These are phyloP conservation scores for Micoletzkya japonica DNA, from an alignment of 2,888 invertebrate species.

Conservation along the genomic window DNA sequence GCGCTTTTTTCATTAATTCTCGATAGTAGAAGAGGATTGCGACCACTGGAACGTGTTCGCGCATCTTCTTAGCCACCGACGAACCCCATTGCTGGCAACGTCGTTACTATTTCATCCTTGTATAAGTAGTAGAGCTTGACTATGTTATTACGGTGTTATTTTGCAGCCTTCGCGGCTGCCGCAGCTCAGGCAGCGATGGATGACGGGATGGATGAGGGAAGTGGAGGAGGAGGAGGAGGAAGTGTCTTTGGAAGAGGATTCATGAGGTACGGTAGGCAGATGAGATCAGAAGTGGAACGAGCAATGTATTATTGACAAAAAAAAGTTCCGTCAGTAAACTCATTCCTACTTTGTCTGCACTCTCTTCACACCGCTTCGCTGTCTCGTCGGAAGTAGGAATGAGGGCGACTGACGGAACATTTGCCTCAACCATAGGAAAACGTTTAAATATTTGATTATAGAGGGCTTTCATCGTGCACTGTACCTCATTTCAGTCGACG, in stretches of 20 bases:
- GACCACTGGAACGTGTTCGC: background rate
- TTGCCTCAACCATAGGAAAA: background rate
- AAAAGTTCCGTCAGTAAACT: too few relatives aligned
- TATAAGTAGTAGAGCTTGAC: background rate
- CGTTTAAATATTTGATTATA: background rate
- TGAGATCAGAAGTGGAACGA: too few relatives aligned
- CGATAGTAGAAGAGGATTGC: background rate
- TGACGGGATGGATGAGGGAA: constrained; percentile 28
- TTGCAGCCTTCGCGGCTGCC: constrained; percentile 18
- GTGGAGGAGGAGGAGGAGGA: constrained; percentile 10
- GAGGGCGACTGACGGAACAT: background rate
- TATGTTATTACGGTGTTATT: background rate
- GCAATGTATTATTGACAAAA: too few relatives aligned
- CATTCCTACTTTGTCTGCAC: too few relatives aligned
- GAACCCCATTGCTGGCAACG: background rate
- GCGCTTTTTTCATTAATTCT: background rate
- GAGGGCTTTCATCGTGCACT: too few relatives aligned
- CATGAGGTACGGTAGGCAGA: constrained; percentile 16
- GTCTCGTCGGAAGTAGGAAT: background rate
- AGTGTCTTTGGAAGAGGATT: constrained; percentile 22
- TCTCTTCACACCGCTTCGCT: too few relatives aligned
- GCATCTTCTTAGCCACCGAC: background rate
- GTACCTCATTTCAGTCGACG: too few relatives aligned
- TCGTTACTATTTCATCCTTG: background rate
- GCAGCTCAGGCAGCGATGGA: constrained; percentile 27